phyloP scores from a whole-genome alignment of 2,888 invertebrate genomes.

The Tolmerus cingulatus region DNA sequence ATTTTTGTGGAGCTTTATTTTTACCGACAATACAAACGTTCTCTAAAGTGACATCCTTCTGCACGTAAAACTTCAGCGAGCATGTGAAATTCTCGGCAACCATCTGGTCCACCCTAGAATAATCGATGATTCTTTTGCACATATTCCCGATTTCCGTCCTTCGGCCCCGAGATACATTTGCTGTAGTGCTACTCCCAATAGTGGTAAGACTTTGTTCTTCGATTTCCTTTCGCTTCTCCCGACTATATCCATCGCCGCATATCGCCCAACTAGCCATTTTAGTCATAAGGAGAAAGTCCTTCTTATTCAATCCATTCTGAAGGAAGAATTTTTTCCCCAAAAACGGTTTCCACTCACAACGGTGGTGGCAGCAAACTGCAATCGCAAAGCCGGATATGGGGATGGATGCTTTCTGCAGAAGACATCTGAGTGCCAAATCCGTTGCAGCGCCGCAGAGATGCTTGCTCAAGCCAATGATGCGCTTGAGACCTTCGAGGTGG shows the following conservation, averaged over 20 bases:
- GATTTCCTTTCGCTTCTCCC: constrained; percentile 61
- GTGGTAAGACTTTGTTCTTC: constrained; percentile 46
- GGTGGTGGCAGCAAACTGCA: constrained; percentile 92
- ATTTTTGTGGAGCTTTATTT: constrained; percentile 70
- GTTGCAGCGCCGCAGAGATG: constrained; percentile 91
- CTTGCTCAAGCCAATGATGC: constrained; percentile 82
- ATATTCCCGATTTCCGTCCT: constrained; percentile 73
- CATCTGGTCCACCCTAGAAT: constrained; percentile 74
- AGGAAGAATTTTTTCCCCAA: constrained; percentile 72
- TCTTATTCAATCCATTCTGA: constrained; percentile 66
- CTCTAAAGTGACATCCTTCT: constrained; percentile 73
- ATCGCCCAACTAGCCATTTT: constrained; percentile 91
- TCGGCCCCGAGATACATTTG: constrained; percentile 60
- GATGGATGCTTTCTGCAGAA: constrained; percentile 63
- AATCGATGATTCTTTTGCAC: constrained; percentile 81
- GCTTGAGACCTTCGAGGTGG: constrained; percentile 59
- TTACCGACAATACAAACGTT: constrained; percentile 77
- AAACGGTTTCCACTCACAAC: constrained; percentile 76
- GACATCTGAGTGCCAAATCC: constrained; percentile 77
- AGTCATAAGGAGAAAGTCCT: constrained; percentile 78
- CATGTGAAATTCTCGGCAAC: constrained; percentile 68
- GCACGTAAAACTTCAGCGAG: constrained; percentile 72
- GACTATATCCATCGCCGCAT: constrained; percentile 75
- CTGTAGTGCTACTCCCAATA: constrained; percentile 47
- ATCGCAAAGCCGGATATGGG: constrained; percentile 71